Conservation (phyloP, 2,888 invertebrate genomes). For the Antitype chi region DNA sequence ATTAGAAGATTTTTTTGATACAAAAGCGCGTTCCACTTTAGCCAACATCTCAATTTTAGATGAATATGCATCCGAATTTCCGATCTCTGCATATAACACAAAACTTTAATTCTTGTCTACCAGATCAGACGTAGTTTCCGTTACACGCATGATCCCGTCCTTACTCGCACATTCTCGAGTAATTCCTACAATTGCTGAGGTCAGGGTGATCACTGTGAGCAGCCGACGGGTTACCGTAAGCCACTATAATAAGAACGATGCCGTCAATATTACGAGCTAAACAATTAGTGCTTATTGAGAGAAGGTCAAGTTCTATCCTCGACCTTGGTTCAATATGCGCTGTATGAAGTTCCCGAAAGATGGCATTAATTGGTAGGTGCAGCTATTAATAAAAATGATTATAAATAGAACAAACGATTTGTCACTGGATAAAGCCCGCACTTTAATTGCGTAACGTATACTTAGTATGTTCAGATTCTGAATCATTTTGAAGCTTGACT, state of each 20-base stretch:
- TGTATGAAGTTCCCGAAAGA: constrained; percentile 11
- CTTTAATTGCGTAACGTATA: too few species aligned
- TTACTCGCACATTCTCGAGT: constrained; percentile 45
- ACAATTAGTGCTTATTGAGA: constrained; percentile 54
- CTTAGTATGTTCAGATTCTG: too few species aligned
- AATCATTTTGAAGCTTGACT: too few species aligned
- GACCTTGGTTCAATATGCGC: background rate
- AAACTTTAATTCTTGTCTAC: constrained; percentile 6
- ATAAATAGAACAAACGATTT: background rate
- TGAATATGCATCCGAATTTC: too few species aligned
- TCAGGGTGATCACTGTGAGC: constrained; percentile 42
- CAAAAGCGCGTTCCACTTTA: too few species aligned
- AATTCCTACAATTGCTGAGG: constrained; percentile 66
- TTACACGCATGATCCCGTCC: constrained; percentile 26
- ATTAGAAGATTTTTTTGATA: too few species aligned
- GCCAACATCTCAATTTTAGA: too few species aligned
- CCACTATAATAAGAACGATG: constrained; percentile 60
- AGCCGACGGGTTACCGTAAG: constrained; percentile 49
- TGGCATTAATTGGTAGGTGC: constrained; percentile 11
- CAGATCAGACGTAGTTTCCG: constrained; percentile 33
- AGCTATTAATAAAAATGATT: constrained; percentile 8
- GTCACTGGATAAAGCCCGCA: background rate
- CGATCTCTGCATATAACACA: too few species aligned
- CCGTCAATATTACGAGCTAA: constrained; percentile 60
- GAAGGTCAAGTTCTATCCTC: constrained; percentile 48